A percentile compares a stretch with the other conserved stretches of the same genome.
Evolutionary conservation across 2,797 vertebrate species (phyloP).

Genomic region (Pseudotriccus pelzelni): DNA sequence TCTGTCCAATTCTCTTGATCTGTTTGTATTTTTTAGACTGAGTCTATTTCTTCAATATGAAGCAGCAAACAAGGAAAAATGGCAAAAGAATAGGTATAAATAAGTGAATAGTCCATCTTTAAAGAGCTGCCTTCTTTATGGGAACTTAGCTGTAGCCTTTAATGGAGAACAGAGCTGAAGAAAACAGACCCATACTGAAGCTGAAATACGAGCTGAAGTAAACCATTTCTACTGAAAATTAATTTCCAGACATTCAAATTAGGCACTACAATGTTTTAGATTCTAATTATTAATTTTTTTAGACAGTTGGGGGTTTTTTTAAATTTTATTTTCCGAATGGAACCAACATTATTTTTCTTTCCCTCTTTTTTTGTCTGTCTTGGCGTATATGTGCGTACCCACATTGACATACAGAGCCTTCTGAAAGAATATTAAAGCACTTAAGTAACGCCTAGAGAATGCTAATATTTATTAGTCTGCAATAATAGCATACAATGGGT

Average conservation of each 20-base stretch:
- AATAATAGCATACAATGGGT: background rate
- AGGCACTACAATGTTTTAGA: background rate
- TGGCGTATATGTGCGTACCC: rapidly evolving
- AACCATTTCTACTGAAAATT: background rate
- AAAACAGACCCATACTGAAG: background rate
- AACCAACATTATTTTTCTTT: background rate
- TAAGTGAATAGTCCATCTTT: background rate
- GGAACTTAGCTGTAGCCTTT: background rate
- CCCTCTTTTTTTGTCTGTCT: background rate
- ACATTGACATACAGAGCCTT: background rate
- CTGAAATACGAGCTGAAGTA: background rate
- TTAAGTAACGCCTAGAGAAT: background rate
- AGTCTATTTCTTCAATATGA: background rate
- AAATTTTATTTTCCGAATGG: background rate
- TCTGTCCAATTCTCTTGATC: background rate
- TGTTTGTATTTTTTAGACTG: slow-evolving; percentile 12
- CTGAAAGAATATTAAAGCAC: background rate
- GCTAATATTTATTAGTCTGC: background rate
- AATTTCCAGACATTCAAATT: background rate
- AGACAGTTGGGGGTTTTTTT: background rate
- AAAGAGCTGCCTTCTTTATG: background rate
- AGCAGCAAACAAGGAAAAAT: background rate
- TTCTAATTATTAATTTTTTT: background rate
- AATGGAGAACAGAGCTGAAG: background rate
- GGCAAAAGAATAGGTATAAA: background rate